A percentile compares a stretch with the other conserved stretches of the same genome.
Evolutionary conservation across 2,113 vertebrate genomes (phyloP).

Genomic region (Mus spicilegus): DNA sequence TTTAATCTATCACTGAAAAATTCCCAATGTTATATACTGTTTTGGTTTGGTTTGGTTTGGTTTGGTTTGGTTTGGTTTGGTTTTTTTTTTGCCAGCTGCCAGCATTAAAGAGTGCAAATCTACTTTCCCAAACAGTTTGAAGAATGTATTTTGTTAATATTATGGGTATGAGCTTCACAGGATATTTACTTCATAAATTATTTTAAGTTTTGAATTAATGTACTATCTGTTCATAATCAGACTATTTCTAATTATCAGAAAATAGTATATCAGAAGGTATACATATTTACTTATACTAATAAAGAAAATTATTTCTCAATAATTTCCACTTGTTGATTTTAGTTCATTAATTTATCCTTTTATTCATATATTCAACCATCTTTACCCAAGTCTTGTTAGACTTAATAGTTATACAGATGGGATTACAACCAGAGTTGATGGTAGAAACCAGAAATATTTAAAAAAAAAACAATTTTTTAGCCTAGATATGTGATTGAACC

Average conservation of each 20-base stretch:
- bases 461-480: not conserved
- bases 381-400: not conserved
- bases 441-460: not conserved
- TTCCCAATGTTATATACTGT: not conserved
- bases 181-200: not conserved
- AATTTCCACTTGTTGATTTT: not conserved
- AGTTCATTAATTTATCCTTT: not conserved
- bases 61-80: no score
- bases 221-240: not conserved
- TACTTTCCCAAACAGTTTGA: not conserved
- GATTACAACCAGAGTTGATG: not conserved
- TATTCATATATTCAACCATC: not conserved
- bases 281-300: not conserved
- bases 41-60: no score
- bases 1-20: not conserved
- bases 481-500: not conserved
- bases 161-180: not conserved
- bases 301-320: not conserved
- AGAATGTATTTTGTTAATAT: not conserved
- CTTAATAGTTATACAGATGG: not conserved
- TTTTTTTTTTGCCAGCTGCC: not conserved
- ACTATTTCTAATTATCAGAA: not conserved
- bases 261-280: not conserved
- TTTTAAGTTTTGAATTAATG: not conserved
- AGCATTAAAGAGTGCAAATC: not conserved